phyloP scores from a whole-genome alignment of 2,797 vertebrate species.

The Leptodactylus fallax region DNA sequence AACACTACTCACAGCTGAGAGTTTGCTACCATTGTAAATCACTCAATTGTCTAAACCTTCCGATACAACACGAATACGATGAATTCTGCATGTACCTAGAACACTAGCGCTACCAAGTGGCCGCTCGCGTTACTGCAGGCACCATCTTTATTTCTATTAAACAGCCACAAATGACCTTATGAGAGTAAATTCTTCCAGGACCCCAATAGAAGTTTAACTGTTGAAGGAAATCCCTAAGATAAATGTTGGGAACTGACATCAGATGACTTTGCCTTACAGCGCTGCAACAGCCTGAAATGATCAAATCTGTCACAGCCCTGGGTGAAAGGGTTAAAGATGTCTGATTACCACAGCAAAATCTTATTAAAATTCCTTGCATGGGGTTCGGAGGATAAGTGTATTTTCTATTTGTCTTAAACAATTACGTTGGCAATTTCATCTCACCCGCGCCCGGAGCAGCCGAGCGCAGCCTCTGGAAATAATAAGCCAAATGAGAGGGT shows the following conservation, averaged over 20 bases:
- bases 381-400: constrained; percentile 60
- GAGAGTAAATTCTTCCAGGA: neutral
- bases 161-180: neutral
- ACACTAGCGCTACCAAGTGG: constrained; percentile 36
- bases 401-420: constrained; percentile 66
- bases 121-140: neutral
- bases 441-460: constrained; percentile 7
- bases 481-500: constrained; percentile 31
- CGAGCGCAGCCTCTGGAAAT: constrained; percentile 35
- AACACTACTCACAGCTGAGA: neutral
- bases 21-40: neutral
- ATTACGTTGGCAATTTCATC: constrained; percentile 52
- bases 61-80: neutral
- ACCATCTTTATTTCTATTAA: neutral
- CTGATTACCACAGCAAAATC: constrained; percentile 17
- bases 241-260: neutral
- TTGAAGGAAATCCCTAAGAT: constrained; percentile 3
- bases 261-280: neutral
- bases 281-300: constrained; percentile 1
- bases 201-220: neutral
- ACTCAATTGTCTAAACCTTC: neutral
- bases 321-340: constrained; percentile 46
- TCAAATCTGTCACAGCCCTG: neutral
- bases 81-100: neutral
- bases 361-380: constrained; percentile 63